Evolutionary conservation across 2,888 invertebrate genomes (phyloP).

Genomic region (Homarus gammarus): DNA sequence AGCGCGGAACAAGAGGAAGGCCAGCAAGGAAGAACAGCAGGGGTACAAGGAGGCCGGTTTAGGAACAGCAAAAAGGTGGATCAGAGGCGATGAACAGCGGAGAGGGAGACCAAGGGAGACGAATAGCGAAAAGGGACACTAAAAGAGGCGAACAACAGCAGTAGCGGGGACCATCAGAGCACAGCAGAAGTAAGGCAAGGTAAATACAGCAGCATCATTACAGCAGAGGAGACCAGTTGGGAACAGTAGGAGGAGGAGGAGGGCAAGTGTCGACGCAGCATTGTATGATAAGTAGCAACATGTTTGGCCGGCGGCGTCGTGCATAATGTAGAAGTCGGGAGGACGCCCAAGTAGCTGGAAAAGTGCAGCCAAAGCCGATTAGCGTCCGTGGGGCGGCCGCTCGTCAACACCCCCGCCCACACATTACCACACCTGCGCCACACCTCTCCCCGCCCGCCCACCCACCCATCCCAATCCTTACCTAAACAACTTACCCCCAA

Average conservation of each 20-base stretch:
- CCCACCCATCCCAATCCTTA: neutral
- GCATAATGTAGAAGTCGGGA: conserved; percentile 61
- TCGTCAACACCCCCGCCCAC: conserved; percentile 33
- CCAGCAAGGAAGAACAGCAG: neutral
- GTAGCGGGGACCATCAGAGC: neutral
- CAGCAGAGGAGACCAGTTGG: neutral
- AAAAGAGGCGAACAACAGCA: neutral
- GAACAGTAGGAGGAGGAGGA: conserved; percentile 5
- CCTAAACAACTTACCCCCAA: neutral
- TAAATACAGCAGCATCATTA: no score
- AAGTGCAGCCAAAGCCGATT: conserved; percentile 61
- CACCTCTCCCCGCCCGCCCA: neutral
- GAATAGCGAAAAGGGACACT: neutral
- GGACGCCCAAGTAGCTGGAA: conserved; percentile 55
- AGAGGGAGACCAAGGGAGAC: neutral
- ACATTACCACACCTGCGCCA: no score
- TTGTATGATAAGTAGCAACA: conserved; percentile 12
- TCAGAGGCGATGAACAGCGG: neutral
- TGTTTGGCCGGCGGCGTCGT: conserved; percentile 24
- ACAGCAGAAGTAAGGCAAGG: neutral
- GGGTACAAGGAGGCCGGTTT: neutral
- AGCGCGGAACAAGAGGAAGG: neutral
- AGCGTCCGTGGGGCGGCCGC: conserved; percentile 37
- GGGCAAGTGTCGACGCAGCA: conserved; percentile 9
- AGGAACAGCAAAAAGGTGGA: neutral